phyloP scores from a whole-genome alignment of 2,113 vertebrate genomes.

The Arizona elegans region DNA sequence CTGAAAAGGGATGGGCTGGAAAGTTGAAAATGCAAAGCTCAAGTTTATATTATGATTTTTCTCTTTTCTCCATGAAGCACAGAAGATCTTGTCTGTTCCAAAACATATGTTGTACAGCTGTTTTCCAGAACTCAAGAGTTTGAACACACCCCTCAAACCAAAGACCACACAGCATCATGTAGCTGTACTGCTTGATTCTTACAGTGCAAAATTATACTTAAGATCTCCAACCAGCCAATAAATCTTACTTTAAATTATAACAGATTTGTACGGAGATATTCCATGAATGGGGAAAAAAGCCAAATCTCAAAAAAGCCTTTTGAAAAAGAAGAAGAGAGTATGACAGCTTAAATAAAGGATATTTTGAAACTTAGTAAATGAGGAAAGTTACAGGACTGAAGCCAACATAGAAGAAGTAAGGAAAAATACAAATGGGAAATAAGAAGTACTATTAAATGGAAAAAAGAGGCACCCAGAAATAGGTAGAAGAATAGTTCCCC shows the following conservation, averaged over 20 bases:
- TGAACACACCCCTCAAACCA: constrained; percentile 23
- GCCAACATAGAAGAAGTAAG: neutral
- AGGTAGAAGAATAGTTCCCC: neutral
- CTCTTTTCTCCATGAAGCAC: constrained; percentile 42
- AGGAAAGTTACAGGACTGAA: neutral
- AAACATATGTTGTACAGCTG: constrained; percentile 27
- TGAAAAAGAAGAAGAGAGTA: neutral
- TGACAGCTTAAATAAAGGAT: neutral
- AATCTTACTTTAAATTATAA: constrained; percentile 29
- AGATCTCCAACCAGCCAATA: constrained; percentile 15
- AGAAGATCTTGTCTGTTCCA: constrained; percentile 25
- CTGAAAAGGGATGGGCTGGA: constrained; percentile 30
- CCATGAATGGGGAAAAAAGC: neutral
- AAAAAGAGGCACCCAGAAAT: neutral
- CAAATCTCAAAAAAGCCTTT: neutral
- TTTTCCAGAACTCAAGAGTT: constrained; percentile 34
- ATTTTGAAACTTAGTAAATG: neutral
- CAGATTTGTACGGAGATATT: neutral
- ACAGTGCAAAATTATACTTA: constrained; percentile 42
- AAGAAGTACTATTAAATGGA: neutral
- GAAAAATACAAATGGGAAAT: neutral
- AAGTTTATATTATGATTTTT: constrained; percentile 16
- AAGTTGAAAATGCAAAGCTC: constrained; percentile 37
- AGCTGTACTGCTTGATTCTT: constrained; percentile 17
- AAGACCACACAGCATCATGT: constrained; percentile 56